A percentile compares a stretch with the other conserved stretches of the same genome.
These are phyloP conservation scores for Himantopus leucocephalus DNA, from an alignment of 2,113 vertebrate species.

Conservation along the genomic window DNA sequence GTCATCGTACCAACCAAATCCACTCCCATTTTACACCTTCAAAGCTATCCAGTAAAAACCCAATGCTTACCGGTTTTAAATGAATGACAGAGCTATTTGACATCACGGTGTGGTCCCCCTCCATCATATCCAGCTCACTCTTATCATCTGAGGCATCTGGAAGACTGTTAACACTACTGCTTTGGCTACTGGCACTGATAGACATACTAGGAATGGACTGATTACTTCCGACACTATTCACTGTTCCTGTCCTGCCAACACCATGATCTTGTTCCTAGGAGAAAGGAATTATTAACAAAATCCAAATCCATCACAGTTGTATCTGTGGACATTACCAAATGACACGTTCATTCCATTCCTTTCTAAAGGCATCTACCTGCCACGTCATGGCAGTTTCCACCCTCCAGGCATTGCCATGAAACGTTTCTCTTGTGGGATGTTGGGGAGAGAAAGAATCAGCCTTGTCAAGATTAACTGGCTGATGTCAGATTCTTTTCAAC, in stretches of 20 bases:
- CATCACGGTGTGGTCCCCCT: slow-evolving; percentile 97
- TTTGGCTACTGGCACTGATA: slow-evolving; percentile 99
- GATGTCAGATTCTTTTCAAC: slow-evolving; percentile 45
- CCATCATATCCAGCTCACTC: slow-evolving; percentile 93
- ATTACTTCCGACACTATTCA: slow-evolving; percentile 98
- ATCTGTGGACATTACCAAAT: not conserved
- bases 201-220: slow-evolving; percentile 99
- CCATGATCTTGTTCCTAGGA: slow-evolving; percentile 90
- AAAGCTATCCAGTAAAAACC: not conserved
- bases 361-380: slow-evolving; percentile 9
- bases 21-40: not conserved
- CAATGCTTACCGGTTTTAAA: slow-evolving; percentile 87
- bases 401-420: slow-evolving; percentile 36
- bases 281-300: slow-evolving; percentile 21
- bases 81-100: slow-evolving; percentile 97
- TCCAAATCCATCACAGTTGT: not conserved
- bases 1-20: not conserved
- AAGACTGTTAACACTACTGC: slow-evolving; percentile 98
- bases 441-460: not conserved
- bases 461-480: slow-evolving; percentile 51
- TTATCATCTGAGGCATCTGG: slow-evolving; percentile 93
- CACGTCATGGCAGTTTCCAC: not conserved
- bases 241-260: slow-evolving; percentile 90
- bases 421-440: not conserved
- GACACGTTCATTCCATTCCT: not conserved